phyloP scores from a whole-genome alignment of 2,797 vertebrate species.

The Aplochiton taeniatus region DNA sequence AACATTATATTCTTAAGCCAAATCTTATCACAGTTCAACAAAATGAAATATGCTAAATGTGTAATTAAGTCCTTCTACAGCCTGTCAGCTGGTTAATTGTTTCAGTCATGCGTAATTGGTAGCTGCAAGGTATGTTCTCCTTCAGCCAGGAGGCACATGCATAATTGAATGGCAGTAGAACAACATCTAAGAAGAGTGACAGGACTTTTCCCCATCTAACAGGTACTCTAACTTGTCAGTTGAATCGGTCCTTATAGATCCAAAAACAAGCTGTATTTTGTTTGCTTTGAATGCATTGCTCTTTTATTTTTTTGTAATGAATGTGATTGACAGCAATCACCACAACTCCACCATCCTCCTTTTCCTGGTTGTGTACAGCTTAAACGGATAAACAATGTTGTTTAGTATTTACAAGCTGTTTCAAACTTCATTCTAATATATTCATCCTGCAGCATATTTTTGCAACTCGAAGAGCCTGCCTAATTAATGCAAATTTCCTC shows the following conservation, averaged over 20 bases:
- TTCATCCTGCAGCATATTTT: constrained; percentile 65
- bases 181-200: constrained; percentile 26
- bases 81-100: constrained; percentile 60
- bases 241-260: not conserved
- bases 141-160: constrained; percentile 54
- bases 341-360: not conserved
- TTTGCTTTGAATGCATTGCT: no score
- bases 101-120: constrained; percentile 52
- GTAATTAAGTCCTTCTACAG: constrained; percentile 61
- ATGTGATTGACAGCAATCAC: not conserved
- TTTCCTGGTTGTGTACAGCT: constrained; percentile 2
- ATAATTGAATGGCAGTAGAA: constrained; percentile 59
- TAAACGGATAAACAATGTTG: constrained; percentile 25
- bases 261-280: not conserved
- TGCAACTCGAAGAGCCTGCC: constrained; percentile 62
- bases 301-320: not conserved
- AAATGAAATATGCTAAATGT: constrained; percentile 34
- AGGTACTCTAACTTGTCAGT: not conserved
- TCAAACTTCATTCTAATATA: constrained; percentile 57
- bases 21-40: no score
- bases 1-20: no score
- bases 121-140: constrained; percentile 53
- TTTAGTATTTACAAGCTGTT: constrained; percentile 57
- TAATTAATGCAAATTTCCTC: constrained; percentile 78
- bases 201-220: not conserved